These are phyloP conservation scores for Pantherophis alleghaniensis DNA, from an alignment of 2,797 vertebrate genomes.

Conservation along the genomic window DNA sequence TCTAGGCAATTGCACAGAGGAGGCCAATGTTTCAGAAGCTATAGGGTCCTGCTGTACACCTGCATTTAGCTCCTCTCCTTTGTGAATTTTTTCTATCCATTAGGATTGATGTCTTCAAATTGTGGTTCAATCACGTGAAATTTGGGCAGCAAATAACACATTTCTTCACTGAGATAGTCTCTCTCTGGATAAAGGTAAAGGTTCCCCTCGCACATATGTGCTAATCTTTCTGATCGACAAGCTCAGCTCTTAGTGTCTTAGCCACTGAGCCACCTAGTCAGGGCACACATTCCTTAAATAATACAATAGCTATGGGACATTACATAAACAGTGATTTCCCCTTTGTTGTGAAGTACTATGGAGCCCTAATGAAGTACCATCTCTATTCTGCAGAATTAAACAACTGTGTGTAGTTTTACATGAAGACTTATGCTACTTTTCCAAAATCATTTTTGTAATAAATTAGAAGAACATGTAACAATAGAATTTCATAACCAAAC, in stretches of 20 bases:
- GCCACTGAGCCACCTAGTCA: no score
- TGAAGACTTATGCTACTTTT: neutral
- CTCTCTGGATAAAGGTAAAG: no score
- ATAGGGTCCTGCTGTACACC: neutral
- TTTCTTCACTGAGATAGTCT: neutral
- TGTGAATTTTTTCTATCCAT: neutral
- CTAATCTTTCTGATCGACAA: no score
- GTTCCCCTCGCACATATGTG: no score
- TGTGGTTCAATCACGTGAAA: neutral
- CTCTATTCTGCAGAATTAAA: neutral
- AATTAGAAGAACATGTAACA: neutral
- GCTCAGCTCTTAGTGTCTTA: no score
- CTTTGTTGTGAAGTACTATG: neutral
- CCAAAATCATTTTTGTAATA: neutral
- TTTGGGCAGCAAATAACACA: neutral
- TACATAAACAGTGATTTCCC: neutral
- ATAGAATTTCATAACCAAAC: neutral
- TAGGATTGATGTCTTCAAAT: neutral
- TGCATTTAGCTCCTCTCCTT: neutral
- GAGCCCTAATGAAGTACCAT: neutral
- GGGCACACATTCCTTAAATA: neutral
- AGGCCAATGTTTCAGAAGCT: neutral
- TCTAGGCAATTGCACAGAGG: conserved; percentile 8
- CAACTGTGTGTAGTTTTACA: neutral
- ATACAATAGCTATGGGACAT: neutral